Evolutionary conservation across 2,888 invertebrate genomes (phyloP).

Genomic region (Cryptocephalus primarius): DNA sequence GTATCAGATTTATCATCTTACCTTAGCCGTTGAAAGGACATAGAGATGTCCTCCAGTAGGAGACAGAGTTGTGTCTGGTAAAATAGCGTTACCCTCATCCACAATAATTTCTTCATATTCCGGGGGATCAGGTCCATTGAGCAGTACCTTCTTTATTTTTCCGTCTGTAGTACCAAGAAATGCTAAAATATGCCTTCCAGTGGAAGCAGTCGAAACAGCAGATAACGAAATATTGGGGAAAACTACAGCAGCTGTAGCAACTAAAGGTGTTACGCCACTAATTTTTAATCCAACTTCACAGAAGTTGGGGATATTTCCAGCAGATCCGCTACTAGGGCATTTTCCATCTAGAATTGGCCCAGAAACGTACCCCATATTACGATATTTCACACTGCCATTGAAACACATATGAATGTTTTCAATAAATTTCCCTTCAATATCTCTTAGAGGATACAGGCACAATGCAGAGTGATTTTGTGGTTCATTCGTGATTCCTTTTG

Average conservation of each 20-base stretch:
- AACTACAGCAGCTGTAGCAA: slow-evolving; percentile 61
- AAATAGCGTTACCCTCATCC: slow-evolving; percentile 64
- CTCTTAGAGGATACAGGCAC: slow-evolving; percentile 83
- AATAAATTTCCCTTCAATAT: slow-evolving; percentile 86
- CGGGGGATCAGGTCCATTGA: slow-evolving; percentile 61
- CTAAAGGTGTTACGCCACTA: slow-evolving; percentile 77
- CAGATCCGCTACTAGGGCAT: slow-evolving; percentile 77
- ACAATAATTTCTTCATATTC: slow-evolving; percentile 82
- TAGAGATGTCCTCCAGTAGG: slow-evolving; percentile 75
- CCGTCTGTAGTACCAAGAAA: slow-evolving; percentile 88
- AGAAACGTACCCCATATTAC: slow-evolving; percentile 86
- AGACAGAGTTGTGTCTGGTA: slow-evolving; percentile 81
- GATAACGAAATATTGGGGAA: slow-evolving; percentile 74
- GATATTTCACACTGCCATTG: slow-evolving; percentile 84
- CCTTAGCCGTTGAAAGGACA: slow-evolving; percentile 67
- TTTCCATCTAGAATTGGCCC: slow-evolving; percentile 85
- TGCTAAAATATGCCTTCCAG: slow-evolving; percentile 85
- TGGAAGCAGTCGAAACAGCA: slow-evolving; percentile 77
- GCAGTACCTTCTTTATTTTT: slow-evolving; percentile 70
- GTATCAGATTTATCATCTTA: slow-evolving; percentile 29
- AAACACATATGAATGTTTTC: slow-evolving; percentile 97
- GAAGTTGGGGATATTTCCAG: slow-evolving; percentile 84
- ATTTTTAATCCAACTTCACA: slow-evolving; percentile 88
- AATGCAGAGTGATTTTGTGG: slow-evolving; percentile 77
- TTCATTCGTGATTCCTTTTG: slow-evolving; percentile 76